phyloP scores from a whole-genome alignment of 2,888 invertebrate genomes.

The Bembecia ichneumoniformis region DNA sequence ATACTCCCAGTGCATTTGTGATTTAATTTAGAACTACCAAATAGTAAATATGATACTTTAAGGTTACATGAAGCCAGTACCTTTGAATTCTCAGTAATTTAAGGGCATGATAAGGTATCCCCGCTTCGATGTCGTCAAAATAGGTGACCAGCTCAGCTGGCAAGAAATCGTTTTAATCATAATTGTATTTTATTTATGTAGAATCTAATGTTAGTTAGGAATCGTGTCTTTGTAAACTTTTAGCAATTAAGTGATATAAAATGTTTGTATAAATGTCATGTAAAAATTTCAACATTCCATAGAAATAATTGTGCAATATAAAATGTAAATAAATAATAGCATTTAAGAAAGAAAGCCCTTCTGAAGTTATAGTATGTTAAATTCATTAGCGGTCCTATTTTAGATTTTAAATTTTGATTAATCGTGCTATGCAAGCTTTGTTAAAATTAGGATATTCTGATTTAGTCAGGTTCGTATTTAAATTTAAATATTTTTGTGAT shows the following conservation, averaged over 20 bases:
- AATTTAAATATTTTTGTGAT: background rate
- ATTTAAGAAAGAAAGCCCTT: background rate
- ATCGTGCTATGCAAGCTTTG: background rate
- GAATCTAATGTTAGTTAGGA: background rate
- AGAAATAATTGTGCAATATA: constrained; percentile 57
- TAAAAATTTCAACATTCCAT: constrained; percentile 48
- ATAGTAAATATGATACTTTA: constrained; percentile 22
- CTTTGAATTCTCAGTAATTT: constrained; percentile 25
- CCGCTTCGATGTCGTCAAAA: background rate
- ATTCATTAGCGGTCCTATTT: background rate
- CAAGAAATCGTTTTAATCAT: background rate
- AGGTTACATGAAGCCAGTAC: constrained; percentile 32
- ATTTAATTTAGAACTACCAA: constrained; percentile 54
- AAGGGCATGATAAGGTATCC: background rate
- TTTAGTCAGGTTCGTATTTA: background rate
- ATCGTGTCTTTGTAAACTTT: background rate
- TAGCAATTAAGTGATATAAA: background rate
- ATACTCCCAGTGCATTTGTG: constrained; percentile 57
- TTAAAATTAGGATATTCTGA: background rate
- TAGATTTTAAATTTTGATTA: background rate
- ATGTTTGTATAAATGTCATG: background rate
- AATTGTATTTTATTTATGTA: background rate
- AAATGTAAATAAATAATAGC: constrained; percentile 12
- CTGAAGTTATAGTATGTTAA: background rate
- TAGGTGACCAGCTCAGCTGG: background rate